Evolutionary conservation across 2,113 vertebrate genomes (phyloP).

Genomic region (Anoura caudifer): DNA sequence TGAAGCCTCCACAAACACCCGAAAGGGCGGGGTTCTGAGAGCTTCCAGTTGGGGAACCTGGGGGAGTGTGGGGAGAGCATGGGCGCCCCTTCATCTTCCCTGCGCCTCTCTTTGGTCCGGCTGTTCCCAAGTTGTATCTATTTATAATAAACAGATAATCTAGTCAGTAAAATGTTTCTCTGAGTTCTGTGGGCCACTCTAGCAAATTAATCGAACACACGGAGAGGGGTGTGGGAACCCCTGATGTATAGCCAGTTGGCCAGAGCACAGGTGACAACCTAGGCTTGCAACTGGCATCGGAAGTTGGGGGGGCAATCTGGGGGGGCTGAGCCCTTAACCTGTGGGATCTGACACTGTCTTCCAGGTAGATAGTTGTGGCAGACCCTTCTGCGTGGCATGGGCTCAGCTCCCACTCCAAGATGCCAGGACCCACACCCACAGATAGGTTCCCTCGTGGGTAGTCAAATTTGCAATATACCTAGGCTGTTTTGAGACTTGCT

Average conservation of each 20-base stretch:
- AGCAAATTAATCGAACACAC: not conserved
- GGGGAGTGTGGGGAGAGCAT: not conserved
- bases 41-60: not conserved
- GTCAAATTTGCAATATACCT: too few species aligned
- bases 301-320: not conserved
- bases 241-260: not conserved
- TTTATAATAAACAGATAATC: not conserved
- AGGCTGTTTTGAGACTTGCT: too few species aligned
- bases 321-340: not conserved
- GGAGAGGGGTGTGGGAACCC: not conserved
- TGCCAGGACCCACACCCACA: too few species aligned
- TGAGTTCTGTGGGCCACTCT: not conserved
- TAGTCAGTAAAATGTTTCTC: not conserved
- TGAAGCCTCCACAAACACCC: not conserved
- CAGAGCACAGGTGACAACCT: not conserved
- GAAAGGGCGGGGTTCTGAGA: not conserved
- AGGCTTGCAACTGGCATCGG: not conserved
- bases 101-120: not conserved
- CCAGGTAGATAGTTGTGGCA: not conserved
- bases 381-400: too few species aligned
- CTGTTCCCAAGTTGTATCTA: not conserved
- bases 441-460: too few species aligned
- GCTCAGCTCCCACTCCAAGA: too few species aligned
- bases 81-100: not conserved
- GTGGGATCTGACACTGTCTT: not conserved